A percentile compares a stretch with the other conserved stretches of the same genome.
phyloP scores from a whole-genome alignment of 2,888 invertebrate species.

The Spodoptera picta region DNA sequence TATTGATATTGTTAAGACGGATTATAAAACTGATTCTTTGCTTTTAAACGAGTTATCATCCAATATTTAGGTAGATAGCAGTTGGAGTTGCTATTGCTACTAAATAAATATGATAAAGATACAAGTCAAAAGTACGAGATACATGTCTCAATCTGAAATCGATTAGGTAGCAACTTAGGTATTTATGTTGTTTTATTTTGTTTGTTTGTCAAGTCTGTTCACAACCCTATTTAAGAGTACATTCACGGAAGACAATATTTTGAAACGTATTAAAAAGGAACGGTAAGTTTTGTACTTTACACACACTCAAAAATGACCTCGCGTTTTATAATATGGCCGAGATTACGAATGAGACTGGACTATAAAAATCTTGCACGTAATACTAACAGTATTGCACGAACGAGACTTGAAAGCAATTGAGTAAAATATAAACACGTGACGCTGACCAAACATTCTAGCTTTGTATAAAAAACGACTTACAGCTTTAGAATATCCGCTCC shows the following conservation, averaged over 20 bases:
- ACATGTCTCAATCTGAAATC: no score
- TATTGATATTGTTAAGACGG: no score
- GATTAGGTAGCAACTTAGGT: no score
- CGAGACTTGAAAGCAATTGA: constrained; percentile 37
- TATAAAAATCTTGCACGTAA: constrained; percentile 39
- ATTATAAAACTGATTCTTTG: no score
- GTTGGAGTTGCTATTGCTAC: no score
- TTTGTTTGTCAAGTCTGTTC: no score
- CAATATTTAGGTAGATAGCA: no score
- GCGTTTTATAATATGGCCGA: constrained; percentile 41
- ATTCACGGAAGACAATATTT: constrained; percentile 5
- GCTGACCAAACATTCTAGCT: constrained; percentile 13
- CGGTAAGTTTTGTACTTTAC: constrained; percentile 7
- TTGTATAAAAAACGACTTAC: constrained; percentile 71
- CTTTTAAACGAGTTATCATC: no score
- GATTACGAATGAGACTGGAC: constrained; percentile 31
- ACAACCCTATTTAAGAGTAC: no score
- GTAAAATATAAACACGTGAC: constrained; percentile 36
- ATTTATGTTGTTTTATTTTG: no score
- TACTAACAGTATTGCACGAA: constrained; percentile 39
- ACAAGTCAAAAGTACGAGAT: no score
- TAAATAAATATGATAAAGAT: no score
- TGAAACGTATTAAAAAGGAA: constrained; percentile 1
- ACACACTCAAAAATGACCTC: constrained; percentile 11
- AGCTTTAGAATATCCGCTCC: constrained; percentile 86